phyloP scores from a whole-genome alignment of 2,888 invertebrate genomes.

The Caenorhabditis zanzibari region DNA sequence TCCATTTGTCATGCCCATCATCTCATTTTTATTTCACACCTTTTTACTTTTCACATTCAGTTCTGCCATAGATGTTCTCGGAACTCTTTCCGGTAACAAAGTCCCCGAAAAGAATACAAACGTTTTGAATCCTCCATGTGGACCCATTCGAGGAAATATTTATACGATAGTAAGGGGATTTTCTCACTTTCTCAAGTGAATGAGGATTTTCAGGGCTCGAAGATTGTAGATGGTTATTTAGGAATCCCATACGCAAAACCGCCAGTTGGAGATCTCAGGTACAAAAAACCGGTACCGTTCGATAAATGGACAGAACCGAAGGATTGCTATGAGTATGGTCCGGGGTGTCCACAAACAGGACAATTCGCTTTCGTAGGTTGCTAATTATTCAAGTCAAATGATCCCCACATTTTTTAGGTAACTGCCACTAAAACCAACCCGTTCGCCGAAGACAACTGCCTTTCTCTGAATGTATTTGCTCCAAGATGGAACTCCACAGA shows the following conservation, averaged over 20 bases:
- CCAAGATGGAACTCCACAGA: conserved; percentile 65
- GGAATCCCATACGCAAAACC: conserved; percentile 54
- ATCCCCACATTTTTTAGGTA: neutral
- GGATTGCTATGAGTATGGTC: conserved; percentile 48
- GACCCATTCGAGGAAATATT: conserved; percentile 43
- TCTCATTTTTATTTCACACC: neutral
- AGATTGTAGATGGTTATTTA: conserved; percentile 52
- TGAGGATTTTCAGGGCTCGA: neutral
- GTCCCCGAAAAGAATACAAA: conserved; percentile 18
- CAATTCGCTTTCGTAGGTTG: conserved; percentile 7
- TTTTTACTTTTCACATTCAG: neutral
- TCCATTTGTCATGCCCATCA: neutral
- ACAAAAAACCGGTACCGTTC: conserved; percentile 19
- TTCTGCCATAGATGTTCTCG: conserved; percentile 5
- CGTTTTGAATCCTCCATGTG: conserved; percentile 32
- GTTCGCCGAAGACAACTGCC: conserved; percentile 66
- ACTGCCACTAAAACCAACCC: conserved; percentile 20
- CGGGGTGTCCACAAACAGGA: conserved; percentile 44
- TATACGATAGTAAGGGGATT: conserved; percentile 3
- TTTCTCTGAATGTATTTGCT: conserved; percentile 72
- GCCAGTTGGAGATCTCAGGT: conserved; percentile 27
- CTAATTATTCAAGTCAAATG: neutral
- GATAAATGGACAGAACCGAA: conserved; percentile 43
- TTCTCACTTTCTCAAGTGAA: neutral
- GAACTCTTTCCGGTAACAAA: conserved; percentile 10